phyloP scores from a whole-genome alignment of 2,888 invertebrate genomes.

The Pseudoips prasinana region DNA sequence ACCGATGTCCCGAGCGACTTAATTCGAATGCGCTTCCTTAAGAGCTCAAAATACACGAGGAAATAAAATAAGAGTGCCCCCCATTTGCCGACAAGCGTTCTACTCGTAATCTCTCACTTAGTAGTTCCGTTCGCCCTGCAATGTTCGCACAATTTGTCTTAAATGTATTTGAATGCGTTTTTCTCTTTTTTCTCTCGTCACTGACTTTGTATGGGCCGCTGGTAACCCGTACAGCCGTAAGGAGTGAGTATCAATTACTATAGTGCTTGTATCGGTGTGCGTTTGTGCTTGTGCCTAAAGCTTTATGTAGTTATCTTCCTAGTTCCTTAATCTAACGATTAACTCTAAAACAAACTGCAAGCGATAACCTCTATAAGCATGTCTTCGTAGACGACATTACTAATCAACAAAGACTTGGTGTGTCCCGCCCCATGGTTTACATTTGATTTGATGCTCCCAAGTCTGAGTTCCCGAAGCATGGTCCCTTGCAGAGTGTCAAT shows the following conservation, averaged over 20 bases:
- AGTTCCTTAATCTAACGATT: slow-evolving; percentile 56
- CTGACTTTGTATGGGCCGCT: slow-evolving; percentile 87
- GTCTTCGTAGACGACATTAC: slow-evolving; percentile 52
- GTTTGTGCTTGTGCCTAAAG: slow-evolving; percentile 80
- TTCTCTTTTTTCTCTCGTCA: slow-evolving; percentile 84
- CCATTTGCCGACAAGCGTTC: slow-evolving; percentile 76
- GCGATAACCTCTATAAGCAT: slow-evolving; percentile 62
- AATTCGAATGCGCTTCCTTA: slow-evolving; percentile 70
- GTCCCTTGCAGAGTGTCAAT: slow-evolving; percentile 77
- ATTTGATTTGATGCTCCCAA: slow-evolving; percentile 47
- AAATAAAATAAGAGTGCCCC: slow-evolving; percentile 72
- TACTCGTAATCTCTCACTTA: slow-evolving; percentile 82
- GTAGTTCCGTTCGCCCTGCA: slow-evolving; percentile 83
- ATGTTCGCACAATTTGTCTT: slow-evolving; percentile 82
- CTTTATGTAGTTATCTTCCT: slow-evolving; percentile 72
- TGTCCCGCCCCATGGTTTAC: slow-evolving; percentile 43
- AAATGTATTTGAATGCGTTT: slow-evolving; percentile 83
- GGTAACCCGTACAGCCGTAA: slow-evolving; percentile 85
- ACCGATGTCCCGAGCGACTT: slow-evolving; percentile 70
- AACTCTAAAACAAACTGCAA: slow-evolving; percentile 72
- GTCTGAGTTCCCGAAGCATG: slow-evolving; percentile 63
- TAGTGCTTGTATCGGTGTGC: slow-evolving; percentile 81
- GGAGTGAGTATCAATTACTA: slow-evolving; percentile 86
- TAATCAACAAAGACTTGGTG: slow-evolving; percentile 58
- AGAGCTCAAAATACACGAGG: slow-evolving; percentile 75